Evolutionary conservation across 2,888 invertebrate species (phyloP).

Genomic region (Andrena hattorfiana): DNA sequence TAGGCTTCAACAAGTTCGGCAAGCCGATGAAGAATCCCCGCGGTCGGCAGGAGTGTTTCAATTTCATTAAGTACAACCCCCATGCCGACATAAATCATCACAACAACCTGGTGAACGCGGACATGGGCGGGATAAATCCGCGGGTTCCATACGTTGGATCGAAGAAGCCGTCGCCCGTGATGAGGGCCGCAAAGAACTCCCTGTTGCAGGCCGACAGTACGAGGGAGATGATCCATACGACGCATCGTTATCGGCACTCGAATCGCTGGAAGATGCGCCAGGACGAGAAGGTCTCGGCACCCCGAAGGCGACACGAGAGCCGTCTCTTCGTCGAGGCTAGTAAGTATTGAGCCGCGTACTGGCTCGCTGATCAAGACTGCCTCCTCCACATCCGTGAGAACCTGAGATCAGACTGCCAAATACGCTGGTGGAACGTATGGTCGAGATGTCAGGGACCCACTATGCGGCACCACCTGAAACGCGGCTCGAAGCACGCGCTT

Average conservation of each 20-base stretch:
- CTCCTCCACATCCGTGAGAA: constrained; percentile 76
- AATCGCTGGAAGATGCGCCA: constrained; percentile 80
- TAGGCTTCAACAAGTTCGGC: constrained; percentile 89
- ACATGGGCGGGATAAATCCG: constrained; percentile 79
- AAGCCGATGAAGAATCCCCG: constrained; percentile 85
- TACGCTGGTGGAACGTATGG: constrained; percentile 71
- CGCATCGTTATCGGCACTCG: constrained; percentile 82
- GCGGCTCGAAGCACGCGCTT: constrained; percentile 68
- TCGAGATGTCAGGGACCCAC: constrained; percentile 73
- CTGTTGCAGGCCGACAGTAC: constrained; percentile 71
- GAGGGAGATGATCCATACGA: constrained; percentile 71
- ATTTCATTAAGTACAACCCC: constrained; percentile 88
- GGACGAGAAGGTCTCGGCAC: constrained; percentile 68
- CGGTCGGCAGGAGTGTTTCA: constrained; percentile 87
- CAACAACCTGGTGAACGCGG: constrained; percentile 87
- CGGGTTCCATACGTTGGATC: constrained; percentile 76
- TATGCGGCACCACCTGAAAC: constrained; percentile 62
- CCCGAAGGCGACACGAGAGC: constrained; percentile 80
- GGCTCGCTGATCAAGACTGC: constrained; percentile 84
- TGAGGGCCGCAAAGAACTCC: constrained; percentile 75
- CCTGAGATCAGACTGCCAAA: constrained; percentile 73
- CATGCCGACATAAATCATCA: constrained; percentile 88
- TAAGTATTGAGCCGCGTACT: constrained; percentile 81
- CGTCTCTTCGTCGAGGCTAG: constrained; percentile 78
- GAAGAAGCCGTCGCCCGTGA: constrained; percentile 83